phyloP scores from a whole-genome alignment of 2,888 invertebrate genomes.

The Operophtera brumata region DNA sequence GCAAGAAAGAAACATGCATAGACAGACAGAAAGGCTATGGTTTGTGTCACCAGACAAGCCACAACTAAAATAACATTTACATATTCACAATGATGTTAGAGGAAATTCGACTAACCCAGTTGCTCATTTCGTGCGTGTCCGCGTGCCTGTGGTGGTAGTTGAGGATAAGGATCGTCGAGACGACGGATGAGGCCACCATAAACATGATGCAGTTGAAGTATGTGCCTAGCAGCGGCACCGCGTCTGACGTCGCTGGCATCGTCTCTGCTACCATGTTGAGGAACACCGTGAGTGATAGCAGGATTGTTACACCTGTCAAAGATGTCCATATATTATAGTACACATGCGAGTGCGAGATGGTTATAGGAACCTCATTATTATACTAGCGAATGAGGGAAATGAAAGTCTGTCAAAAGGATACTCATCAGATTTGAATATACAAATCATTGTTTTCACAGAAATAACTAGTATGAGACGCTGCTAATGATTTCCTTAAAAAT shows the following conservation, averaged over 20 bases:
- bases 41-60: no score
- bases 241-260: slow-evolving; percentile 98
- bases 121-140: slow-evolving; percentile 98
- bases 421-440: no score
- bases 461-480: no score
- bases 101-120: slow-evolving; percentile 90
- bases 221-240: slow-evolving; percentile 93
- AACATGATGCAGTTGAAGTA: slow-evolving; percentile 99
- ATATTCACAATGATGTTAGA: no score
- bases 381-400: no score
- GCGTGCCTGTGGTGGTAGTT: slow-evolving; percentile 99
- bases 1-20: no score
- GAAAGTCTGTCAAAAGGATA: no score
- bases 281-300: slow-evolving; percentile 98
- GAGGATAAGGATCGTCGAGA: slow-evolving; percentile 97
- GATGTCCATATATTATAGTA: neutral
- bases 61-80: no score
- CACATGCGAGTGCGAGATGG: neutral
- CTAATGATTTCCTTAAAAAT: no score
- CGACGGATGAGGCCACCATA: slow-evolving; percentile 99
- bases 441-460: no score
- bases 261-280: slow-evolving; percentile 99
- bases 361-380: no score
- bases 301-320: slow-evolving; percentile 93
- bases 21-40: no score